Base-by-base conservation (phyloP, 2,888 invertebrate genomes). In the Oscheius sp. region DNA sequence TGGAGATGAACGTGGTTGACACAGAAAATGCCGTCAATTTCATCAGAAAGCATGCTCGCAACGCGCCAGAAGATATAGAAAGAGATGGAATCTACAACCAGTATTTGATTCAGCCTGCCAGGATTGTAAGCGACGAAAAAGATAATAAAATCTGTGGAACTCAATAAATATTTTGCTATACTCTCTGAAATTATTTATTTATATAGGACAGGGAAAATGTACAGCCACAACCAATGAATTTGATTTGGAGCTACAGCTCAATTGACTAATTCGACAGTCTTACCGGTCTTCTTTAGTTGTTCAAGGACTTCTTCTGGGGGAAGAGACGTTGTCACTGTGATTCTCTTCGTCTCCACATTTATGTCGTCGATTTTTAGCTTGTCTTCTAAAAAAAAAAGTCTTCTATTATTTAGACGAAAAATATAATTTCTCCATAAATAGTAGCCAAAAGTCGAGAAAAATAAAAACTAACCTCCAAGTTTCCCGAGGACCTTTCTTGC, bases 401-500 rank as follows among this genome's bases (percentile, higher is more conserved):
- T 17, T 3, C 3, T 4, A 20, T 10, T 3, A 42, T 42, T 42
- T 42, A 4, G 4, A 42, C 4, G 42, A 10, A 3, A 42, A 10
- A 42, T 10, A n/a, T 6, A 4, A 6, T 12, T 42, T 3, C 17
- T 42, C 4, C 8, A 48, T 23, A 12, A 25, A 50, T 25, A 39
- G 25, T 52, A 12, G 48, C 31, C 29, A 46, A 15, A 15, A 15
- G 37, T 37, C 6, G 6, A 50, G 3, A 50, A 52, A 37, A 12
- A n/a, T n/a, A 33, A 31, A 39, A 17, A 33, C 68, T n/a, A n/a
- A 75, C 77, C 77, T 88, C 92, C 92, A 66, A 92, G 88, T 88
- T 93, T 93, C 68, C 90, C 91, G 17, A 96, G 90, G 37, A 95
- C 94, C 87, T 92, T 90, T 86, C 93, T 91, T 2, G 95, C 93